Base-by-base conservation (phyloP, 2,113 vertebrate genomes). In the Oriolus oriolus region DNA sequence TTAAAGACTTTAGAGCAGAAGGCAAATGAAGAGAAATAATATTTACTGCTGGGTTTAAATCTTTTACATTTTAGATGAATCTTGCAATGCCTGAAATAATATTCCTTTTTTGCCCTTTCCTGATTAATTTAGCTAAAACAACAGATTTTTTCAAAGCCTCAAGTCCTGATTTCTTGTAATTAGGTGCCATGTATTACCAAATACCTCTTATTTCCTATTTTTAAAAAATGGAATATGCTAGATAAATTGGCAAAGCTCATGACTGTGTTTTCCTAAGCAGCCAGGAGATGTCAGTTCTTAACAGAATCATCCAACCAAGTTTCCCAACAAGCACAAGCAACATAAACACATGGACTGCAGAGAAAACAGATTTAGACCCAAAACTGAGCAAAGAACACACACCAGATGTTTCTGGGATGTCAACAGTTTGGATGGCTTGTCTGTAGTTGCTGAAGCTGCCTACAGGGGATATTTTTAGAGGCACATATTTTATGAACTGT, bases 271-370 rank as follows among this genome's bases (percentile, higher is more conserved):
- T 95, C 84, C 80, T 41, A 37, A 95, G 64, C 91, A 95, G 84
- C 89, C 94, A 95, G 96, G 94, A 97, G 96, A 95, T 95, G 96
- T 96, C 93, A 95, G 93, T 92, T 96, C 91, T 89, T 37, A 63
- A 52, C 93, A 92, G 89, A 83, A 68, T 63, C 68, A 92, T 87
- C 56, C 80, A 90, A 35, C 80, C 16, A 89, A 84, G 64, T 81
- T 89, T 92, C 68, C 59, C 86, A 66, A 84, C 68, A 84, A 92
- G 60, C 89, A 22, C 21, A 90, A 89, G 68, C 64, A 92, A 56
- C 47, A 12, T n/a, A 89, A 95, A 95, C 91, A 96, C 86, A 87
- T 7, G 83, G 89, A 69, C 89, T 81, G 64, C 86, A 86, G 56
- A 87, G 61, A 79, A 96, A 92, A 95, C 79, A 93, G 76, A 92